phyloP scores from a whole-genome alignment of 2,888 invertebrate genomes.

The Oeneis ivallda region DNA sequence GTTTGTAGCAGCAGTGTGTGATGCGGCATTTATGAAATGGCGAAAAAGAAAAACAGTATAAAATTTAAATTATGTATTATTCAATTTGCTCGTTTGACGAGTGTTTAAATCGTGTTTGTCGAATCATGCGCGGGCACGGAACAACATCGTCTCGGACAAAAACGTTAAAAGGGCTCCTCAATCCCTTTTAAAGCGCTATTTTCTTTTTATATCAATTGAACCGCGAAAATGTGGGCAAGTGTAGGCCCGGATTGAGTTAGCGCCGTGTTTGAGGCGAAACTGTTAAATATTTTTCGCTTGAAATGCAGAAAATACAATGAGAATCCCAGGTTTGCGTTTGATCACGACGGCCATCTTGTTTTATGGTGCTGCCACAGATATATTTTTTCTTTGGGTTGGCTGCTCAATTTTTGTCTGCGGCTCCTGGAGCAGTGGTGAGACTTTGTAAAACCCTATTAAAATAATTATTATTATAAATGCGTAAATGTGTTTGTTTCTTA shows the following conservation, averaged over 20 bases:
- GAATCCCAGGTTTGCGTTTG: conserved; percentile 7
- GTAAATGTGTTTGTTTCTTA: too few species aligned
- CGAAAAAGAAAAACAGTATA: conserved; percentile 9
- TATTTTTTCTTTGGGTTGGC: not conserved
- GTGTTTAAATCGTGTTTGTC: conserved; percentile 60
- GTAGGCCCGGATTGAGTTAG: conserved; percentile 56
- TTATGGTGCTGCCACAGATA: not conserved
- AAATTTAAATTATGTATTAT: conserved; percentile 39
- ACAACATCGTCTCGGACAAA: conserved; percentile 54
- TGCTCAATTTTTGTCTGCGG: too few species aligned
- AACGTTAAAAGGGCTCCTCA: conserved; percentile 59
- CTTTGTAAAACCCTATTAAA: too few species aligned
- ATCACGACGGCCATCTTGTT: conserved; percentile 5
- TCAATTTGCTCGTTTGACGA: conserved; percentile 50
- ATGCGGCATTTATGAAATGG: not conserved
- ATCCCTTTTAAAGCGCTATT: conserved; percentile 67
- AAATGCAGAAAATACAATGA: conserved; percentile 18
- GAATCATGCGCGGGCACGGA: conserved; percentile 57
- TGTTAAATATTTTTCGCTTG: conserved; percentile 46
- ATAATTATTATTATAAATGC: too few species aligned
- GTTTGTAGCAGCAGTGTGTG: not conserved
- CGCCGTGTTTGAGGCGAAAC: conserved; percentile 45
- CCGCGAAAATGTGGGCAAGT: conserved; percentile 65
- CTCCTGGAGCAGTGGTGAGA: too few species aligned
- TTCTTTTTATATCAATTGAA: conserved; percentile 70